phyloP scores from a whole-genome alignment of 2,888 invertebrate genomes.

The Sclerodermus sp. region DNA sequence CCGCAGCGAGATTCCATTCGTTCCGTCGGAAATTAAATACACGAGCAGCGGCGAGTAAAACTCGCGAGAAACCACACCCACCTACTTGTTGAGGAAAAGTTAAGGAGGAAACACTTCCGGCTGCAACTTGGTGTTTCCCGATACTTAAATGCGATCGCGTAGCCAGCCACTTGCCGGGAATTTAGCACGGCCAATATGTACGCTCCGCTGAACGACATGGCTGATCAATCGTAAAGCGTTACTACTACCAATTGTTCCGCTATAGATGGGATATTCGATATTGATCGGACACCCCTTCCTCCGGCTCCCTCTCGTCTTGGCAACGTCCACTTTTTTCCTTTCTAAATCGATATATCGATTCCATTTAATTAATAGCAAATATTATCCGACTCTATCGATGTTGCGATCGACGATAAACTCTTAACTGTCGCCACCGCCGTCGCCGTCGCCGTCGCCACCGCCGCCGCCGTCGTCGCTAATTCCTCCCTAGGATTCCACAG shows the following conservation, averaged over 20 bases:
- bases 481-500: too few species aligned
- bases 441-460: too few species aligned
- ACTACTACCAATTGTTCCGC: neutral
- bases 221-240: conserved; percentile 5
- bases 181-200: neutral
- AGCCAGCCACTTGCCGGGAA: too few species aligned
- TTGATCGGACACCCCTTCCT: too few species aligned
- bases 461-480: too few species aligned
- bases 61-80: conserved; percentile 36
- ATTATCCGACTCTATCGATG: too few species aligned
- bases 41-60: conserved; percentile 25
- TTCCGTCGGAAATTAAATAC: conserved; percentile 53
- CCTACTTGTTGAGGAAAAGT: conserved; percentile 44
- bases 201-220: neutral
- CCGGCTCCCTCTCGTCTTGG: too few species aligned
- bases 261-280: conserved; percentile 3
- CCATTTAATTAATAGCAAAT: too few species aligned
- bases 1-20: conserved; percentile 35
- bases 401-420: too few species aligned
- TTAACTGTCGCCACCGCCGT: too few species aligned
- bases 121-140: neutral
- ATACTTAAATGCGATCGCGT: conserved; percentile 1
- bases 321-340: too few species aligned
- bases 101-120: conserved; percentile 33
- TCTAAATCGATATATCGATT: too few species aligned